Evolutionary conservation across 2,888 invertebrate genomes (phyloP), one percentile per base, ranked within the genome.

Genomic region (Tinea semifulvella): DNA sequence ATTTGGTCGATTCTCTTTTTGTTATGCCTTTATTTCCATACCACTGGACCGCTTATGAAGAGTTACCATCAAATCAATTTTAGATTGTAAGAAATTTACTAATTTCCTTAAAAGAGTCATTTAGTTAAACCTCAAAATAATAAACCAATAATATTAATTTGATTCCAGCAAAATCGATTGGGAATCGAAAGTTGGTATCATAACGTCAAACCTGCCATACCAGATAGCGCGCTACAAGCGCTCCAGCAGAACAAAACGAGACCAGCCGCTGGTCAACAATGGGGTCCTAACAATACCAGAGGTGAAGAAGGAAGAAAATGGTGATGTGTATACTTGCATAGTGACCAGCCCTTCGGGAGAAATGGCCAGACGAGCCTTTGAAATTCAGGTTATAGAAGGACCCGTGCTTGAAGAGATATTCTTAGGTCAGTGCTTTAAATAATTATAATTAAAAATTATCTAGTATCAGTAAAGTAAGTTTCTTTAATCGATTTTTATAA

Each of bases 351-450:
- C 88, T 16, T 88, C 88, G 2, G 91, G 90, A 1, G 86, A 88
- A 56, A 84, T 85, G 46, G 86, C 87, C 43, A 82, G 85, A 48
- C 73, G 87, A 26, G 69, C 84, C 2, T 84, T 85, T 44, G 90
- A 90, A 58, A 86, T 91, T 49, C 86, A 88, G 57, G 84, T 91
- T 7, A 87, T 88, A 58, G 81, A 80, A 69, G 92, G 92, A 1
- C 94, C 94, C 0, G 86, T 92, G 42, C 83, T 94, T 56, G 92
- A 93, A 63, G 89, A 92, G 43, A 88, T 96, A 58, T 82, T 85
- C 22, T 88, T 95, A 54, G n/a, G n/a, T n/a, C n/a, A n/a, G n/a
- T n/a, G n/a, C n/a, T n/a, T n/a, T n/a, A n/a, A n/a, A n/a, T n/a
- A n/a, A n/a, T n/a, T n/a, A n/a, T n/a, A n/a, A n/a, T n/a, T n/a